Evolutionary conservation across 2,888 invertebrate genomes (phyloP).

Genomic region (Acanthosepion esculentum): DNA sequence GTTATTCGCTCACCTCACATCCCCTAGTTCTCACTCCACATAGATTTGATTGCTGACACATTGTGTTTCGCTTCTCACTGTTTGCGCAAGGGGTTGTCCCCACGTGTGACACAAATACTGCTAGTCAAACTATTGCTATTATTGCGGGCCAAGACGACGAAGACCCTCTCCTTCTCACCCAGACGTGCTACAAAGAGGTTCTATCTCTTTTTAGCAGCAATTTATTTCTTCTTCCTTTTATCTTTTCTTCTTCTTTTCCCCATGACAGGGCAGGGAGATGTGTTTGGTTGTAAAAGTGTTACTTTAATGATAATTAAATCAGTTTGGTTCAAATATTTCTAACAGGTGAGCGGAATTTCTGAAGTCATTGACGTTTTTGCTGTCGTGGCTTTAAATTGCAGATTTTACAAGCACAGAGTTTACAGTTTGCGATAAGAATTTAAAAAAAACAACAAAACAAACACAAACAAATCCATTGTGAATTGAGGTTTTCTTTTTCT

Average conservation of each 20-base stretch:
- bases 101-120: conserved; percentile 33
- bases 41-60: conserved; percentile 23
- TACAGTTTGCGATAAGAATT: too few relatives aligned
- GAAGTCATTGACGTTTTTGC: too few relatives aligned
- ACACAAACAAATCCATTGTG: too few relatives aligned
- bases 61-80: conserved; percentile 20
- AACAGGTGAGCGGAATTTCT: too few relatives aligned
- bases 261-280: not conserved
- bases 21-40: not conserved
- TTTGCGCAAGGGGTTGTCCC: conserved; percentile 21
- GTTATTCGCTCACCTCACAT: not conserved
- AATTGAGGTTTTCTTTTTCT: too few relatives aligned
- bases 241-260: not conserved
- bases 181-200: not conserved
- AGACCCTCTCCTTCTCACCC: not conserved
- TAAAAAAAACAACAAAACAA: too few relatives aligned
- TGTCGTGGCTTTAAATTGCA: too few relatives aligned
- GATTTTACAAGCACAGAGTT: too few relatives aligned
- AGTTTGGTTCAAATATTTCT: not conserved
- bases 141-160: not conserved
- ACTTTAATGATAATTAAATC: not conserved
- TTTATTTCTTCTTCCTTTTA: not conserved
- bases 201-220: not conserved
- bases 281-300: not conserved
- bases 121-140: conserved; percentile 16